phyloP scores from a whole-genome alignment of 2,113 vertebrate genomes.

The Theristicus caerulescens region DNA sequence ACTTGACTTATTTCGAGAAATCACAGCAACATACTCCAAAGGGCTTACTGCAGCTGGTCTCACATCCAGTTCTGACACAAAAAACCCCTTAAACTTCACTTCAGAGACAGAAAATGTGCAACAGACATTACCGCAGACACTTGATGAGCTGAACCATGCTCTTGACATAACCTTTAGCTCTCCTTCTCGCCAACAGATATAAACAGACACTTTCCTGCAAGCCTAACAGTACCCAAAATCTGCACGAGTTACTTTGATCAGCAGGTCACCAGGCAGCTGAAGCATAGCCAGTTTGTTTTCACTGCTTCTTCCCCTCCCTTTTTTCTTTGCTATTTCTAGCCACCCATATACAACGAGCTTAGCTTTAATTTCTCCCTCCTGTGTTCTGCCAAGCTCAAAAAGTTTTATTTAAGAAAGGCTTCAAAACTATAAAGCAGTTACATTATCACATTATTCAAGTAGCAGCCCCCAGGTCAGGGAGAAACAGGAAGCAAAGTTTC shows the following conservation, averaged over 20 bases:
- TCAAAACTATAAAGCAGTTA: not conserved
- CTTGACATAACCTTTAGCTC: not conserved
- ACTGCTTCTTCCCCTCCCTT: not conserved
- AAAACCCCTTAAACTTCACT: not conserved
- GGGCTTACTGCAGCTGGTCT: not conserved
- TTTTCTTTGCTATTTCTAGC: not conserved
- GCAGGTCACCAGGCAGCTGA: not conserved
- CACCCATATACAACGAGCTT: not conserved
- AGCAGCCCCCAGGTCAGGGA: not conserved
- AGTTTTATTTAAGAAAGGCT: not conserved
- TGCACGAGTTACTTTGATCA: not conserved
- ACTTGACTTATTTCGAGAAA: not conserved
- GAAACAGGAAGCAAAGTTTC: constrained; percentile 11
- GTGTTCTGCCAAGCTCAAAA: not conserved
- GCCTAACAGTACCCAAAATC: not conserved
- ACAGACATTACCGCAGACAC: not conserved
- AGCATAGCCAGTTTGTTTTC: not conserved
- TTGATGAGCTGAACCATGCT: accelerated
- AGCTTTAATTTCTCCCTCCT: not conserved
- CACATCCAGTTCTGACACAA: not conserved
- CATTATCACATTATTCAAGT: not conserved
- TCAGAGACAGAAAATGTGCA: not conserved
- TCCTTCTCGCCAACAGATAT: not conserved
- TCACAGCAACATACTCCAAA: not conserved
- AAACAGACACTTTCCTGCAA: not conserved